Base-by-base conservation (phyloP, 2,113 vertebrate species). In the Rattus norvegicus region DNA sequence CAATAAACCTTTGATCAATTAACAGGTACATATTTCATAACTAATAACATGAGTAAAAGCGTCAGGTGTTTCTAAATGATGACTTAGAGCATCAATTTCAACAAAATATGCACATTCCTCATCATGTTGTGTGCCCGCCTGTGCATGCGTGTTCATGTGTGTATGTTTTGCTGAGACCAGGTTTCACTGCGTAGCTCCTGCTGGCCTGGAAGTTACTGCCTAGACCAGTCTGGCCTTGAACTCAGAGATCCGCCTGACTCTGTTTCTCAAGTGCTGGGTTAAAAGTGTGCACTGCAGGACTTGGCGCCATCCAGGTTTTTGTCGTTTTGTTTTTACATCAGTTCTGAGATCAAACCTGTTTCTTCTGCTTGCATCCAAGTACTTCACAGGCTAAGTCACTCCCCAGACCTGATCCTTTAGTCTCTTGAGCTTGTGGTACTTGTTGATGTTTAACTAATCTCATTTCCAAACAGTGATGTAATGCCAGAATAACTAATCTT, bases 401-500 rank as follows among this genome's bases (percentile, higher is more conserved):
- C 28, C 61, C 39, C 26, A 69, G 63, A 9, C 17, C 20, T 36
- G 59, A 26, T 28, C 17, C n/a, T 87, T 95, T 77, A 43, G 17
- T 85, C n/a, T 96, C 92, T 96, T 49, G 95, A 88, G 90, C 10
- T 49, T 72, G 47, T 0, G 1, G 63, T 59, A 91, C 36, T 75
- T 88, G 2, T 11, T 81, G 28, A 93, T 88, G 26, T 43, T 79
- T 92, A 84, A 24, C 54, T 69, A 96, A 28, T 33, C 16, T 95
- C 7, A 69, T 76, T 93, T 43, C 24, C 87, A 92, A 95, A 91
- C 17, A 30, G 4, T 52, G 67, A 65, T 56, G 43, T 59, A 80
- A 84, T 92, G 26, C 7, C 39, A 88, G 33, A 86, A 43, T 84
- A 97, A 88, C 83, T 95, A 73, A 72, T 59, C 33, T 47, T 80